A percentile compares a stretch with the other conserved stretches of the same genome.
phyloP scores from a whole-genome alignment of 1,140 invertebrate species.

The Ptiloglossa arizonensis region DNA sequence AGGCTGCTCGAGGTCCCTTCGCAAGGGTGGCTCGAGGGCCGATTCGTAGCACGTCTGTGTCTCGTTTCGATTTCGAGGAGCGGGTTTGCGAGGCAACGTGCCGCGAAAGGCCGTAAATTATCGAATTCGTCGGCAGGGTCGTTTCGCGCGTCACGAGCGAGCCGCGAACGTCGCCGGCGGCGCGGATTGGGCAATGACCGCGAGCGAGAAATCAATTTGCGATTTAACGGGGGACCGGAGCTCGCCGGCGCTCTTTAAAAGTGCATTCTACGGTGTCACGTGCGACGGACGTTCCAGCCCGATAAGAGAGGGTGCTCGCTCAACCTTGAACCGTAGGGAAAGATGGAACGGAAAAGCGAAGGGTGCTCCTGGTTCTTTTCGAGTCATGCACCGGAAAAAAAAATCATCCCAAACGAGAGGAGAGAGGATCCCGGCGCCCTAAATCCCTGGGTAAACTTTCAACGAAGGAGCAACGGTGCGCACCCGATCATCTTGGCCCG shows the following conservation, averaged over 20 bases:
- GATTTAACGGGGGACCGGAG: slow-evolving; percentile 29
- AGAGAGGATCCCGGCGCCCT: not conserved
- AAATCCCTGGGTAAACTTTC: slow-evolving; percentile 25
- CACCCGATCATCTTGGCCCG: slow-evolving; percentile 31
- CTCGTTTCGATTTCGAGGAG: not conserved
- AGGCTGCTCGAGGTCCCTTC: too few relatives aligned
- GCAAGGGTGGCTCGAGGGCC: too few relatives aligned
- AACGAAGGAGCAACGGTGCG: slow-evolving; percentile 4
- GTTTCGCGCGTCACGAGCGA: not conserved
- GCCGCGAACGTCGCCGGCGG: not conserved
- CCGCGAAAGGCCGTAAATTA: slow-evolving; percentile 33
- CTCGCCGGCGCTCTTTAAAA: slow-evolving; percentile 17
- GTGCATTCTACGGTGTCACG: slow-evolving; percentile 43
- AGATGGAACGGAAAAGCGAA: not conserved
- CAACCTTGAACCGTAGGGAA: slow-evolving; percentile 33
- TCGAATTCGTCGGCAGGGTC: slow-evolving; percentile 10
- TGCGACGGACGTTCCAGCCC: slow-evolving; percentile 11
- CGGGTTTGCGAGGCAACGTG: not conserved
- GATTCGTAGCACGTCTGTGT: not conserved
- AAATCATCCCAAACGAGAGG: not conserved
- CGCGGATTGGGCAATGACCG: slow-evolving; percentile 30
- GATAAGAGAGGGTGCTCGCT: slow-evolving; percentile 24
- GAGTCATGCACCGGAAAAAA: slow-evolving; percentile 37
- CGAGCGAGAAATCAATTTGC: slow-evolving; percentile 48
- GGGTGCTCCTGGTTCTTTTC: slow-evolving; percentile 40